Evolutionary conservation across 2,797 vertebrate genomes (phyloP).

Genomic region (Triplophysa yarkandensis): DNA sequence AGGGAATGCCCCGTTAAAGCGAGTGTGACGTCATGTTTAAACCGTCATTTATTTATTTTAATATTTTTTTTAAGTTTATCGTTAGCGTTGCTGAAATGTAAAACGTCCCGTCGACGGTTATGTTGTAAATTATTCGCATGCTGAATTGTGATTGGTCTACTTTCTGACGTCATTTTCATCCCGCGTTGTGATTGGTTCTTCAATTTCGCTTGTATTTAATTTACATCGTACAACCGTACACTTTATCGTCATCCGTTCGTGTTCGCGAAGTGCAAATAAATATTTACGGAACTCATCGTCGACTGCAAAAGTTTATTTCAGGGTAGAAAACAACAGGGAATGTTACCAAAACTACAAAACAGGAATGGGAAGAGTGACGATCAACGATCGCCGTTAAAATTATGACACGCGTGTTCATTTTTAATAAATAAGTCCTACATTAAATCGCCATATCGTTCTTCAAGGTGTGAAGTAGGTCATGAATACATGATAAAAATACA

Average conservation of each 20-base stretch:
- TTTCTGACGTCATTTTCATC: not conserved
- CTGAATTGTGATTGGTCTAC: not conserved
- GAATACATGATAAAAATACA: slow-evolving; percentile 3
- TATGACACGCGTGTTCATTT: not conserved
- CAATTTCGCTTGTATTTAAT: not conserved
- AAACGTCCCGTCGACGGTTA: not conserved
- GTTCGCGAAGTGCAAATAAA: not conserved
- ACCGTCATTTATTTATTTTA: no score
- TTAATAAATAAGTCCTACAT: slow-evolving; percentile 45
- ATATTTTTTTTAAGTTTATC: no score
- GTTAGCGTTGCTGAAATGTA: not conserved
- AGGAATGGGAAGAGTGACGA: slow-evolving; percentile 13
- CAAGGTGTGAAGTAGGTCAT: slow-evolving; percentile 36
- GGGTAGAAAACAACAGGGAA: slow-evolving; percentile 68
- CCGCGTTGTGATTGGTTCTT: not conserved
- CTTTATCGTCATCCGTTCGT: not conserved
- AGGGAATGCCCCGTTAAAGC: slow-evolving; percentile 51
- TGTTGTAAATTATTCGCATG: not conserved
- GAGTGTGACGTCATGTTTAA: not conserved
- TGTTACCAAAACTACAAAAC: slow-evolving; percentile 39
- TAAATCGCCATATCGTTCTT: slow-evolving; percentile 15
- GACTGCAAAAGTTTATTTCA: slow-evolving; percentile 65
- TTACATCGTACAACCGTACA: not conserved
- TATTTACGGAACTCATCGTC: slow-evolving; percentile 50
- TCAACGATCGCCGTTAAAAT: slow-evolving; percentile 1